Evolutionary conservation across 2,113 vertebrate genomes (phyloP).

Genomic region (Plectropomus leopardus): DNA sequence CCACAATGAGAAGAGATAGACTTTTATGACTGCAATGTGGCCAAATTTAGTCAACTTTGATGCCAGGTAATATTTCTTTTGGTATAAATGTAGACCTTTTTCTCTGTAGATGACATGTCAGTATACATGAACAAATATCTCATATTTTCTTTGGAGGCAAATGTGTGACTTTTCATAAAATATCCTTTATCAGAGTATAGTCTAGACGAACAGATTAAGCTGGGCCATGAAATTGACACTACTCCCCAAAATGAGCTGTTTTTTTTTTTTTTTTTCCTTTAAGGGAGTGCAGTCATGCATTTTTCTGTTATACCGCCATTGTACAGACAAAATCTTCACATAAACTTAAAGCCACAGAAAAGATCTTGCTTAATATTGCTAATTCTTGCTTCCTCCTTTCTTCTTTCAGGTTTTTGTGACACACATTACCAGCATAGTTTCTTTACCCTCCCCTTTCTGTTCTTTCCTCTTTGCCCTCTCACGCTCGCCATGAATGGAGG

Average conservation of each 20-base stretch:
- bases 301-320: conserved; percentile 47
- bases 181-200: conserved; percentile 32
- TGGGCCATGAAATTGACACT: conserved; percentile 55
- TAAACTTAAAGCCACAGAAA: neutral
- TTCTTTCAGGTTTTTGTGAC: conserved; percentile 51
- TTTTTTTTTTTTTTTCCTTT: conserved; percentile 32
- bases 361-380: conserved; percentile 43
- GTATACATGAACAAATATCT: conserved; percentile 23
- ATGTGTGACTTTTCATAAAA: conserved; percentile 24
- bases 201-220: conserved; percentile 29
- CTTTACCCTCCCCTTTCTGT: conserved; percentile 50
- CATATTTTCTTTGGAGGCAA: conserved; percentile 17
- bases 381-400: conserved; percentile 26
- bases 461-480: conserved; percentile 63
- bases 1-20: conserved; percentile 14
- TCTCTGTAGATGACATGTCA: neutral
- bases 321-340: conserved; percentile 30
- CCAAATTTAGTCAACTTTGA: conserved; percentile 27
- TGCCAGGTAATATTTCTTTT: conserved; percentile 34
- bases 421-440: conserved; percentile 48
- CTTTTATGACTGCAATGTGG: conserved; percentile 55
- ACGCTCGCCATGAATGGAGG: conserved; percentile 78
- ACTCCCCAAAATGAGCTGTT: conserved; percentile 39
- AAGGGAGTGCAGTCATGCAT: conserved; percentile 54
- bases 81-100: conserved; percentile 41